Evolutionary conservation across 2,888 invertebrate genomes (phyloP).

Genomic region (Cyaniris semiargus): DNA sequence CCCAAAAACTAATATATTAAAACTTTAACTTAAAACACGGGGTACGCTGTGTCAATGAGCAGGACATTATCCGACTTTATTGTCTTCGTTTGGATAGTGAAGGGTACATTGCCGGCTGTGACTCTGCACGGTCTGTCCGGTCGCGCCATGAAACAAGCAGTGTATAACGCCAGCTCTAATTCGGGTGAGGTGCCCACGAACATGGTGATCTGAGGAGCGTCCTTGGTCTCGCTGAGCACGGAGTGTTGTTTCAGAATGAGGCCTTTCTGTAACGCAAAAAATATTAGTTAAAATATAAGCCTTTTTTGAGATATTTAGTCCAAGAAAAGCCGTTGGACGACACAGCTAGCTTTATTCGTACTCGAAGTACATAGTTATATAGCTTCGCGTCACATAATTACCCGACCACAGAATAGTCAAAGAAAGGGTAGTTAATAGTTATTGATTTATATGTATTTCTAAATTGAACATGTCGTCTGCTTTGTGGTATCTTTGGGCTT

Average conservation of each 20-base stretch:
- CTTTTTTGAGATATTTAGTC: no score
- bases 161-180: constrained; percentile 93
- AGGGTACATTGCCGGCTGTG: constrained; percentile 63
- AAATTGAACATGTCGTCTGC: no score
- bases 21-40: constrained; percentile 44
- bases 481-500: no score
- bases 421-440: no score
- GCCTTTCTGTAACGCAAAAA: constrained; percentile 86
- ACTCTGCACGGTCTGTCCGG: constrained; percentile 88
- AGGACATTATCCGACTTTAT: constrained; percentile 61
- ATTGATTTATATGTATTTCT: no score
- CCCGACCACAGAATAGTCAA: no score
- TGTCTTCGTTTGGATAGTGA: constrained; percentile 71
- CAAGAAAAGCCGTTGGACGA: no score
- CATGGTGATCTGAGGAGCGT: constrained; percentile 89
- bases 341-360: no score
- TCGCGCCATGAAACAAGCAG: constrained; percentile 91
- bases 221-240: constrained; percentile 83
- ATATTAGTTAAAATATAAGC: no score
- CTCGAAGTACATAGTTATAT: no score
- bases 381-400: no score
- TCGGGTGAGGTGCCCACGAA: constrained; percentile 95
- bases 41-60: constrained; percentile 70
- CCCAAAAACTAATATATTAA: not conserved
- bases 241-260: constrained; percentile 87